Evolutionary conservation across 2,113 vertebrate genomes (phyloP).

Genomic region (Phainopepla nitens): DNA sequence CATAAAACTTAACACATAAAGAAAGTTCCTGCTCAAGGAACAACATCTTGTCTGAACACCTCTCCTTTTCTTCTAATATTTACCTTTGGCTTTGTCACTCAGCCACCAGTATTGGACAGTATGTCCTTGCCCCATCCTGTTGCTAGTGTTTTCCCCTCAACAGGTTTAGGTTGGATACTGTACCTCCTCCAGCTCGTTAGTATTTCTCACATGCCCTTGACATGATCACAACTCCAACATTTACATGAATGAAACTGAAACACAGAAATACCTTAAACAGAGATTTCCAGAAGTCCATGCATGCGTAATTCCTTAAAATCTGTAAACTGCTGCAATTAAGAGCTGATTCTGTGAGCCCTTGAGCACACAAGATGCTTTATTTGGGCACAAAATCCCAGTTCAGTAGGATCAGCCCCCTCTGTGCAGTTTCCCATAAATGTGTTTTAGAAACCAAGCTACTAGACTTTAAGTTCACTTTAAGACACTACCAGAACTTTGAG

Average conservation of each 20-base stretch:
- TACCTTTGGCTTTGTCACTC: neutral
- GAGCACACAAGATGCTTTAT: neutral
- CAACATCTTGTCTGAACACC: neutral
- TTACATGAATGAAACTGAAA: neutral
- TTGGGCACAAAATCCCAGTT: neutral
- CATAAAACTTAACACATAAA: neutral
- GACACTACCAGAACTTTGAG: neutral
- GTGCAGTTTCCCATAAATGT: neutral
- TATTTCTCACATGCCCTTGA: rapidly evolving
- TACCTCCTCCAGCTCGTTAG: neutral
- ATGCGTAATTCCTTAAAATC: neutral
- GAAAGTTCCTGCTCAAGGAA: neutral
- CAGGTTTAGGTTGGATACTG: neutral
- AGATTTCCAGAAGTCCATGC: neutral
- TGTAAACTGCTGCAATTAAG: neutral
- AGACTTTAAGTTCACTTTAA: neutral
- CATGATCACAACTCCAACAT: neutral
- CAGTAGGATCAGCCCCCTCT: neutral
- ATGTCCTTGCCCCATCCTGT: neutral
- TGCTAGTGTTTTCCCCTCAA: neutral
- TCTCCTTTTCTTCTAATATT: neutral
- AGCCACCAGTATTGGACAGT: neutral
- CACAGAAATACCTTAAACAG: neutral
- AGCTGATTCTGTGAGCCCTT: neutral
- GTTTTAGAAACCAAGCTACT: neutral